Base-by-base conservation (phyloP, 2,113 vertebrate species). In the Lepisosteus osseus region DNA sequence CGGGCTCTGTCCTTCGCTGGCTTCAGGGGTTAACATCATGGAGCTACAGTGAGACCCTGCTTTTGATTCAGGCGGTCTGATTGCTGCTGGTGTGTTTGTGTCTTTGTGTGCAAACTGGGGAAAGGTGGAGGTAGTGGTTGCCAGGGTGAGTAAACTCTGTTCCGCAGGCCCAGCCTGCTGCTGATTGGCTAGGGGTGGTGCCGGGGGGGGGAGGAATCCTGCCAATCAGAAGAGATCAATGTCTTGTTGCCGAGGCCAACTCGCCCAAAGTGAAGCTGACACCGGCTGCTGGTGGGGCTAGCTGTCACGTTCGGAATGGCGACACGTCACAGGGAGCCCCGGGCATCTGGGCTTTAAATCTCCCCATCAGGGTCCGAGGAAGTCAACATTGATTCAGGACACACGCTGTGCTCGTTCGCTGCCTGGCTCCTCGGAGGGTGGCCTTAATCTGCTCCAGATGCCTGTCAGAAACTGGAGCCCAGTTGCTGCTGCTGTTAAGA, bases 201-300 rank as follows among this genome's bases (percentile, higher is more conserved):
- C 77, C 75, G 76, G 83, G 82, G 80, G 76, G 82, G 80, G 73
- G 80, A 77, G 79, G 78, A 83, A 82, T 84, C 85, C 88, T 79
- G 81, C 91, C 91, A 92, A 90, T 92, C 80, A 83, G 84, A 90
- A 87, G 86, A 86, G 87, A 84, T 85, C 84, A 76, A 76, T 84
- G 81, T 84, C 87, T 88, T 91, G 91, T 91, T 91, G 90, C 89
- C 71, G 67, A 51, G 84, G 87, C 86, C 84, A 79, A 82, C 76
- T 80, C 72, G 78, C 76, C 83, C 80, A 76, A 68, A 85, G 80
- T 83, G 68, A 78, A 80, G 76, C 83, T 83, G 81, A 81, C 80
- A 82, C 83, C 87, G 83, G 78, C 73, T 84, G 76, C 76, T 80
- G 74, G 72, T 69, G 73, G 72, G 66, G 78, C 77, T 74, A 47